These are phyloP conservation scores for Lepetodrilus schrolli DNA, from an alignment of 2,888 invertebrate genomes.

Conservation along the genomic window DNA sequence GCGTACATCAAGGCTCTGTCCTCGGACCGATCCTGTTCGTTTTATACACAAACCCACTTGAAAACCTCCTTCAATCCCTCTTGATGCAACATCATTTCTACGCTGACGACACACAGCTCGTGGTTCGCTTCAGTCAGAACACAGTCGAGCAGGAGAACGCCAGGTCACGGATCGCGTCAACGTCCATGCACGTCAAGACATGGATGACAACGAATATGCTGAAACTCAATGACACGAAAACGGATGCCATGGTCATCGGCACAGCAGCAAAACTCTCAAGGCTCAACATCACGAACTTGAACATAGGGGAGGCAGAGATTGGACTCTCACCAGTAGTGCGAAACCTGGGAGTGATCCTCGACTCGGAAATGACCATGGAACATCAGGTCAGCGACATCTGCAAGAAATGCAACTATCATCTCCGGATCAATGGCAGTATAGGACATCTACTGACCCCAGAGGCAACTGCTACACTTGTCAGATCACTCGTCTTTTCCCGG, in stretches of 20 bases:
- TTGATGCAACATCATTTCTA: too few relatives aligned
- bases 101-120: too few relatives aligned
- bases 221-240: neutral
- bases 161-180: neutral
- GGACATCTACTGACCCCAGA: neutral
- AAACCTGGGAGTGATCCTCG: neutral
- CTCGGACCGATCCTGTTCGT: neutral
- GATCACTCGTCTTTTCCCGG: neutral
- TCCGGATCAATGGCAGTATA: neutral
- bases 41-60: neutral
- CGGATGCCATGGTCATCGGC: neutral
- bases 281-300: neutral
- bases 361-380: neutral
- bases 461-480: neutral
- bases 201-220: neutral
- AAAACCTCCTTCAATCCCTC: too few relatives aligned
- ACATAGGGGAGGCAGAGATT: neutral
- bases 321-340: neutral
- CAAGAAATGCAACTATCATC: neutral
- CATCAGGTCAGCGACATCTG: neutral
- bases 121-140: neutral
- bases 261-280: neutral
- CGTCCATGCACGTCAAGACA: neutral
- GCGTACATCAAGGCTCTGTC: neutral
- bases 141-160: neutral